Percentiles rank a stretch among this genome's conserved stretches.
Conservation (phyloP, 2,797 vertebrate genomes). For the Trichosurus vulpecula region DNA sequence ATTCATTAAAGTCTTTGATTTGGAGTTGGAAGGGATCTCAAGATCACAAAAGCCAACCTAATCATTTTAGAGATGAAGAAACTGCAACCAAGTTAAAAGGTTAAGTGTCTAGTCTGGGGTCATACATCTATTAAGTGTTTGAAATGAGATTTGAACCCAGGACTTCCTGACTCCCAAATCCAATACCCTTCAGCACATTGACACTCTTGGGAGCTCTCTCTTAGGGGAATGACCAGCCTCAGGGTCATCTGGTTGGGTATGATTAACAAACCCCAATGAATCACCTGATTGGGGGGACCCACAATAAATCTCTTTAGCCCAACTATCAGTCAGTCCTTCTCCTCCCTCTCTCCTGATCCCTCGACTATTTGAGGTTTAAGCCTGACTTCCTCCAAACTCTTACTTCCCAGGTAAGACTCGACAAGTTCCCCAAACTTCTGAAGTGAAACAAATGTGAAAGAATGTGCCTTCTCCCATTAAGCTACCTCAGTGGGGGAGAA, state of each 20-base stretch:
- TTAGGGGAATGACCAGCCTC: neutral
- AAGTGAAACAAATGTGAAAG: constrained; percentile 52
- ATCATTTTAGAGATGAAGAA: neutral
- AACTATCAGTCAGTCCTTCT: neutral
- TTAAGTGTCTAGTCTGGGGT: neutral
- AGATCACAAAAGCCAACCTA: neutral
- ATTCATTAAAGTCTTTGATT: neutral
- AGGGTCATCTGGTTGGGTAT: neutral
- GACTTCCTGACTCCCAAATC: neutral
- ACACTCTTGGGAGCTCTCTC: neutral
- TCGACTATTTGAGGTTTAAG: neutral
- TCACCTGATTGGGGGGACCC: neutral
- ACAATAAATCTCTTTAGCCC: neutral
- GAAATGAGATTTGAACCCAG: neutral
- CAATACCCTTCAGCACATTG: neutral
- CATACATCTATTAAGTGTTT: neutral
- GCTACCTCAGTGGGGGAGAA: constrained; percentile 62
- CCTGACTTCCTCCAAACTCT: constrained; percentile 13
- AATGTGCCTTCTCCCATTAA: constrained; percentile 57
- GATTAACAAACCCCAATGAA: neutral
- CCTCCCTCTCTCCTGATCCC: neutral
- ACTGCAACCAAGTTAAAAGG: neutral
- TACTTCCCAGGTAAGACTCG: constrained; percentile 25
- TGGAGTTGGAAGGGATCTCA: neutral
- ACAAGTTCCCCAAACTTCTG: constrained; percentile 10